Evolutionary conservation across 2,797 vertebrate species (phyloP), one percentile per base, ranked within the genome.

Genomic region (Pteronotus mesoamericanus): DNA sequence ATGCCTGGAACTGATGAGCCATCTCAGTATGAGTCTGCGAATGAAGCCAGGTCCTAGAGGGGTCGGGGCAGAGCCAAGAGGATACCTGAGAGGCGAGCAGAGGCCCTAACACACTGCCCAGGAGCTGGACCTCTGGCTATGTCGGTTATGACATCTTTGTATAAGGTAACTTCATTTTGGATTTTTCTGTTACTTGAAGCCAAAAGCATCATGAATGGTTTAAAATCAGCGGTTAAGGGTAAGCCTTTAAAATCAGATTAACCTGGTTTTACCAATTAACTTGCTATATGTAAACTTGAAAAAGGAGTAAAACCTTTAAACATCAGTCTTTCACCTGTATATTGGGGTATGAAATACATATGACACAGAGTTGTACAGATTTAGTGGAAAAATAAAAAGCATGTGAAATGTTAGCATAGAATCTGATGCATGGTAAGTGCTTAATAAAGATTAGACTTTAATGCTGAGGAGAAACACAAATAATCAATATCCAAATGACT

Each of bases 291-390:
- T 34, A 89, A 89, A 86, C 12, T 44, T 89, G 79, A 83, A 68
- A 57, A 89, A 86, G 68, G 84, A 94, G 84, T 59, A 51, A 87
- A 85, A 75, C 78, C 51, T 75, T 80, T 78, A 92, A 91, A 68
- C 21, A 86, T 72, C 83, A 71, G 24, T 94, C 32, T 89, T 89
- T 94, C 48, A 46, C 64, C 57, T 64, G 12, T 55, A 9, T 53
- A 22, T 61, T 83, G 10, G 26, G 21, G 29, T 32, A 78, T 21
- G 18, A 19, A 66, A 77, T 66, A 29, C 15, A 37, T 61, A 66
- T 51, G 37, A 14, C 66, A 68, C 9, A 75, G 74, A 64, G 18
- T 78, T 88, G 14, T 78, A 92, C 69, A 92, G n/a, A 72, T 80
- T 57, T 78, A 77, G n/a, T 61, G 51, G 15, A 80, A 51, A 84